Percentiles rank a stretch among this genome's conserved stretches.
These are phyloP conservation scores for Papilio protenor DNA, from an alignment of 2,888 invertebrate species.

Conservation along the genomic window DNA sequence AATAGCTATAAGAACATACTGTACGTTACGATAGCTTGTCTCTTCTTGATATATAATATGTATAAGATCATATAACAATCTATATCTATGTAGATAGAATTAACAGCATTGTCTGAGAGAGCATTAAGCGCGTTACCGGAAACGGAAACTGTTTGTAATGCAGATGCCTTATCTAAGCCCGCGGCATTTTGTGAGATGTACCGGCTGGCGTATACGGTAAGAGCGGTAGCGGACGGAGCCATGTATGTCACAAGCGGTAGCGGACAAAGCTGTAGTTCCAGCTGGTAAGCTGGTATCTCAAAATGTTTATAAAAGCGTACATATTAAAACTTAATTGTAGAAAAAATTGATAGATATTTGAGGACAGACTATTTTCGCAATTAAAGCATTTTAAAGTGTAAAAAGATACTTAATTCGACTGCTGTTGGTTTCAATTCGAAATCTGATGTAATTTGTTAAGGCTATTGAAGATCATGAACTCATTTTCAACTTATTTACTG, in stretches of 20 bases:
- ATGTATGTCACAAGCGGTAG: neutral
- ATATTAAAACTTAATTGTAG: no score
- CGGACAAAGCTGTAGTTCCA: neutral
- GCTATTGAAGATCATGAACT: neutral
- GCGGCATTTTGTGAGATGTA: conserved; percentile 21
- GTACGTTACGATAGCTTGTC: neutral
- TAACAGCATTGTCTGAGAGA: conserved; percentile 42
- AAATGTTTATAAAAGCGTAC: no score
- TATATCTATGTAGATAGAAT: neutral
- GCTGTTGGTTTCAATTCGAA: neutral
- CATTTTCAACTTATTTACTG: neutral
- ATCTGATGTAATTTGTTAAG: neutral
- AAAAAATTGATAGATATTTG: no score
- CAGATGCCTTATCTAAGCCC: conserved; percentile 48
- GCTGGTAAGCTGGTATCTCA: no score
- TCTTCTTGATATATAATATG: neutral
- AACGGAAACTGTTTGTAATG: conserved; percentile 53
- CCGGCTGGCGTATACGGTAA: neutral
- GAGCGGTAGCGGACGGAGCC: conserved; percentile 4
- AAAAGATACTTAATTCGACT: no score
- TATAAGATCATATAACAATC: neutral
- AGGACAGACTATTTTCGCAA: no score
- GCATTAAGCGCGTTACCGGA: conserved; percentile 48
- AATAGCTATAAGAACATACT: no score
- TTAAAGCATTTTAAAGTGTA: no score